Conservation (phyloP, 1,140 invertebrate species). For the Diplogasteroides magnus region DNA sequence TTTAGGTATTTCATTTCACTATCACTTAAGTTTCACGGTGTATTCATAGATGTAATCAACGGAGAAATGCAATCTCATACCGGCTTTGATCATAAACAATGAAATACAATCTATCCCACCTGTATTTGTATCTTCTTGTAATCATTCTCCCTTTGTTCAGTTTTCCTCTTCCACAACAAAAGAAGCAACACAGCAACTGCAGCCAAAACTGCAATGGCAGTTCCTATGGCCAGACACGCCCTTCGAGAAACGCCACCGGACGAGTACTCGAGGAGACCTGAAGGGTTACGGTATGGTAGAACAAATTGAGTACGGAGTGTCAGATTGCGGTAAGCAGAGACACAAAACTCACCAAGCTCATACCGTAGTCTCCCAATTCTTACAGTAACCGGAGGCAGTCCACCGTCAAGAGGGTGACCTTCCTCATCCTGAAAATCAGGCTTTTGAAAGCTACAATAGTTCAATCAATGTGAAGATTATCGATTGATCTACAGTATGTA, state of each 20-base stretch:
- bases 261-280: constrained; percentile 9
- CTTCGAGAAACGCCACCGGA: background rate
- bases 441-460: no score
- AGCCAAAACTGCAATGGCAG: background rate
- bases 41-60: no score
- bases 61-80: no score
- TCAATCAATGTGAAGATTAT: no score
- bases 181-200: constrained; percentile 8
- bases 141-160: constrained; percentile 14
- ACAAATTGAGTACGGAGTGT: constrained; percentile 67
- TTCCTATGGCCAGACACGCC: background rate
- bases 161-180: constrained; percentile 10
- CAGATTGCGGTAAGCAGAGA: no score
- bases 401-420: no score
- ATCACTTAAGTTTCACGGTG: no score
- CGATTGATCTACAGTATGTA: no score
- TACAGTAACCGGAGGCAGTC: constrained; percentile 77
- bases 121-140: constrained; percentile 64
- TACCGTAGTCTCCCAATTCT: constrained; percentile 80
- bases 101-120: no score
- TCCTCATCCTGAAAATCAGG: no score
- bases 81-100: no score
- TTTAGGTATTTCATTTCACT: no score
- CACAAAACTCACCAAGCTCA: constrained; percentile 66
- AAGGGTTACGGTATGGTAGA: constrained; percentile 59